Evolutionary conservation across 2,113 vertebrate genomes (phyloP), one percentile per base, ranked within the genome.

Genomic region (Solenodon paradoxus): DNA sequence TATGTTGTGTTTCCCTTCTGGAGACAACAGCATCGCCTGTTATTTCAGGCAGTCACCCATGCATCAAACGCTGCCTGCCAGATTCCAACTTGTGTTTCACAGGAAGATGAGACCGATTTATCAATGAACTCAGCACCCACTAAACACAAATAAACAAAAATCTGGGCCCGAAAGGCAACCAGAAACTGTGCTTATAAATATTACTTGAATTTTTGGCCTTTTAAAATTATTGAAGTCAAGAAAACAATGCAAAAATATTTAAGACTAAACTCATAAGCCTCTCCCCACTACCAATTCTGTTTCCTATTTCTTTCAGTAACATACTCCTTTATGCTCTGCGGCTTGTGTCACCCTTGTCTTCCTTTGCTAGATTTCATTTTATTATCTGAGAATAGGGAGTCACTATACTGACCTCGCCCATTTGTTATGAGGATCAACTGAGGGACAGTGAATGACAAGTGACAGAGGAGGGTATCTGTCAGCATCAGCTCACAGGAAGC

Each of bases 31-130:
- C 0, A 8, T 64, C 63, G 51, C 77, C 77, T 26, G 90, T 51
- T 35, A 26, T 12, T 68, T 72, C 7, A 16, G 30, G 35, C 13
- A 53, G 24, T 69, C 66, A n/a, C 16, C 42, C 38, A 49, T 10
- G 13, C 32, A 79, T 42, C 68, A 66, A 74, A 83, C 7, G 40
- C 13, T 30, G 40, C 20, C 42, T 32, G 38, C 19, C 24, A 55
- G 38, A n/a, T 89, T 80, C 26, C 40, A 66, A 45, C 74, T 32
- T 77, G 61, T 66, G 75, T 79, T 97, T 84, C 57, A 78, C 17
- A 66, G 92, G 68, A 94, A 95, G 59, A 91, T 51, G 68, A 94
- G 92, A 83, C n/a, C 61, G 66, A 75, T 32, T 57, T 69, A 80
- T 19, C 88, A 69, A 57, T 69, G 6, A 59, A 69, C 51, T 84